Percentiles rank a stretch among this genome's conserved stretches.
phyloP scores from a whole-genome alignment of 2,113 vertebrate species.

The Pedetes capensis region DNA sequence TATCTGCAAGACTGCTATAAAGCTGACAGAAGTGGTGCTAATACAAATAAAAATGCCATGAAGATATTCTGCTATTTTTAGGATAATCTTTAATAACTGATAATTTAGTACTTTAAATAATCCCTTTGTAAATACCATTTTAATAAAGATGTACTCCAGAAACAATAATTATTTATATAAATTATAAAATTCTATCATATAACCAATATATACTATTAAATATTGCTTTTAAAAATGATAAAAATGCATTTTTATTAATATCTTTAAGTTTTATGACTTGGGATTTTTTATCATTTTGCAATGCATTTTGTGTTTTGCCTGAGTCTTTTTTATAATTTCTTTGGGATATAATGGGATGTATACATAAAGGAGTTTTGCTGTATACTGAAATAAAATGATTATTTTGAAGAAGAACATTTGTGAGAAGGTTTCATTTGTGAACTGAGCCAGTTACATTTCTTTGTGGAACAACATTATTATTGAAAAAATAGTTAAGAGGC shows the following conservation, averaged over 20 bases:
- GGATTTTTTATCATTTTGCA: not conserved
- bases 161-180: not conserved
- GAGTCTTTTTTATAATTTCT: not conserved
- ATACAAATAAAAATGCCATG: not conserved
- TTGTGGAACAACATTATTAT: not conserved
- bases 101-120: not conserved
- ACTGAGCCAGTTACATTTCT: not conserved
- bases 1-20: not conserved
- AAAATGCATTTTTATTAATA: not conserved
- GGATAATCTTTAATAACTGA: not conserved
- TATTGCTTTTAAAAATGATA: not conserved
- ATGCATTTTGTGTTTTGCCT: not conserved
- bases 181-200: not conserved
- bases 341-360: not conserved
- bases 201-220: not conserved
- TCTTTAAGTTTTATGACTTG: not conserved
- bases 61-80: not conserved
- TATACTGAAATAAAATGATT: not conserved
- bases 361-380: too few relatives aligned
- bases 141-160: not conserved
- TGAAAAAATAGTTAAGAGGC: not conserved
- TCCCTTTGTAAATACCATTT: not conserved
- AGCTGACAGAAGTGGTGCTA: not conserved
- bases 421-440: not conserved
- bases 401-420: not conserved